phyloP scores from a whole-genome alignment of 1,140 invertebrate species.

The Bursaphelenchus mucronatus region DNA sequence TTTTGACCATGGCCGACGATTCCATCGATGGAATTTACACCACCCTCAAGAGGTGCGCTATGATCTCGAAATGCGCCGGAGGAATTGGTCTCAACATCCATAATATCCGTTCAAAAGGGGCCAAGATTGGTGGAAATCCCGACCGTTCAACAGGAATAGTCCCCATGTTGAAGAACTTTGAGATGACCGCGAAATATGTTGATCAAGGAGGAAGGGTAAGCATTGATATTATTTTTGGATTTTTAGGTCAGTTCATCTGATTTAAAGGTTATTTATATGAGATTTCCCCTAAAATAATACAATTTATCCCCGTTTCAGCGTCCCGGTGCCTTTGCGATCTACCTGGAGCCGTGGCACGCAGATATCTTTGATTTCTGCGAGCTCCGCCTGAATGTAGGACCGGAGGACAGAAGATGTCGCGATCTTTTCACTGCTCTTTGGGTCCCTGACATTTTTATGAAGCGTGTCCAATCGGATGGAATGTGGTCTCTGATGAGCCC shows the following conservation, averaged over 20 bases:
- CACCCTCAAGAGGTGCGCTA: constrained; percentile 83
- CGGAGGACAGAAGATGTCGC: constrained; percentile 81
- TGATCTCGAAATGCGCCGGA: constrained; percentile 91
- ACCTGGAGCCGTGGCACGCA: constrained; percentile 95
- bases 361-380: constrained; percentile 92
- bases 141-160: constrained; percentile 90
- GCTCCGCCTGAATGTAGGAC: constrained; percentile 85
- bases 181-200: constrained; percentile 90
- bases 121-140: constrained; percentile 86
- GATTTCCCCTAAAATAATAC: background rate
- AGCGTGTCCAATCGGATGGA: constrained; percentile 77
- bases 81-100: constrained; percentile 95
- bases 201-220: constrained; percentile 83
- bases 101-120: constrained; percentile 83
- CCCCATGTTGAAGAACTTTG: constrained; percentile 88
- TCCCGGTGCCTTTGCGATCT: constrained; percentile 92
- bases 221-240: constrained; percentile 59
- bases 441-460: constrained; percentile 98
- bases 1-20: constrained; percentile 89
- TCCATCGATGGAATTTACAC: constrained; percentile 95
- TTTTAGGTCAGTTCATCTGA: background rate
- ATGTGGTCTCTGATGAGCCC: constrained; percentile 95
- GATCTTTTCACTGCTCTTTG: constrained; percentile 93
- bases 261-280: background rate
- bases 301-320: constrained; percentile 63